phyloP scores from a whole-genome alignment of 2,797 vertebrate species.

The Mionectes olivaceus region DNA sequence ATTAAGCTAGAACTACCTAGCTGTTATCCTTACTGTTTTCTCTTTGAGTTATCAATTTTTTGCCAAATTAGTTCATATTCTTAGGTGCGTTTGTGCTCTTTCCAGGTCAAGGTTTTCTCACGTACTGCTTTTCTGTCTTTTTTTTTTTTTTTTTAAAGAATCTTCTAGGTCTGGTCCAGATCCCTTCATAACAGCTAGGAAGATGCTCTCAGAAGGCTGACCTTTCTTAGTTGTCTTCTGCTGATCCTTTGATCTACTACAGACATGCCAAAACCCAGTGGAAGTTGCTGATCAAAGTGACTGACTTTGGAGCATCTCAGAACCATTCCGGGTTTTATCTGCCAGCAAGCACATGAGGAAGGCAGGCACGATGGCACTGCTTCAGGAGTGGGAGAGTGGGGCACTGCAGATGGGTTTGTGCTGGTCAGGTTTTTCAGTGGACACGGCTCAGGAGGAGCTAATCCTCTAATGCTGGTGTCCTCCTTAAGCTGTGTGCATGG shows the following conservation, averaged over 20 bases:
- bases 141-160: not conserved
- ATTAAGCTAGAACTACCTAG: not conserved
- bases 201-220: not conserved
- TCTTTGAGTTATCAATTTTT: not conserved
- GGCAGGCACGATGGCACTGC: too few species aligned
- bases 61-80: not conserved
- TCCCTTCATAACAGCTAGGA: not conserved
- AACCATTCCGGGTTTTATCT: too few species aligned
- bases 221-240: not conserved
- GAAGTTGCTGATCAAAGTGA: not conserved
- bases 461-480: too few species aligned
- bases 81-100: not conserved
- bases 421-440: too few species aligned
- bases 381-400: too few species aligned
- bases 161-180: not conserved
- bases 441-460: too few species aligned
- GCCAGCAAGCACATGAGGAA: too few species aligned
- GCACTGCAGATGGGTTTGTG: too few species aligned
- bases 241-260: not conserved
- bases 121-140: not conserved
- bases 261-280: not conserved
- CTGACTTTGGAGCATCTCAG: not conserved
- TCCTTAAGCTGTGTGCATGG: not conserved
- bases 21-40: not conserved
- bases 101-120: not conserved